Percentiles rank a stretch among this genome's conserved stretches.
These are phyloP conservation scores for Theodoxus fluviatilis DNA, from an alignment of 2,888 invertebrate species.

Conservation along the genomic window DNA sequence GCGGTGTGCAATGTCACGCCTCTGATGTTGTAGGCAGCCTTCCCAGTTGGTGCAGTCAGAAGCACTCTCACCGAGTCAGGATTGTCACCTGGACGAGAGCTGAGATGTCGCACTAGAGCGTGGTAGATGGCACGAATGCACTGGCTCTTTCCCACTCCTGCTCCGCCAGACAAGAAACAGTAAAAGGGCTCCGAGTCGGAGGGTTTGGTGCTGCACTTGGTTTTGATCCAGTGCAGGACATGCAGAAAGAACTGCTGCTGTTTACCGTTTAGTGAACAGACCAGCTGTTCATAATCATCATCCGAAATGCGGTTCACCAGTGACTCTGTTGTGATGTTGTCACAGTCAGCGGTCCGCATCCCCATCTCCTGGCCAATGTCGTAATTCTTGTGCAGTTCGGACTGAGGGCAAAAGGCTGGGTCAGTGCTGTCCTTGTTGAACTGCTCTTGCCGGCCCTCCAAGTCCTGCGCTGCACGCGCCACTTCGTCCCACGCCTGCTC, in stretches of 20 bases:
- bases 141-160: constrained; percentile 7
- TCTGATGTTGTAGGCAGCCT: constrained; percentile 8
- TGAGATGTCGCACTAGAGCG: constrained; percentile 2
- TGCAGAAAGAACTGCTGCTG: not conserved
- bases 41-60: constrained; percentile 5
- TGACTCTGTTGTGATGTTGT: not conserved
- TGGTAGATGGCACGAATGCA: constrained; percentile 10
- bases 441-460: constrained; percentile 3
- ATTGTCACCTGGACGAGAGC: constrained; percentile 9
- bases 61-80: constrained; percentile 8
- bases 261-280: not conserved
- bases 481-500: constrained; percentile 6
- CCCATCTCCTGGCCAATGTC: not conserved
- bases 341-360: not conserved
- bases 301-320: not conserved
- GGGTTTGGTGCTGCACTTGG: not conserved
- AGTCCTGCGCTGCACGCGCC: constrained; percentile 1
- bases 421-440: constrained; percentile 4
- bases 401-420: not conserved
- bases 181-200: not conserved
- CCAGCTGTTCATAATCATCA: not conserved
- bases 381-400: not conserved
- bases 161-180: constrained; percentile 9
- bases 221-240: constrained; percentile 10
- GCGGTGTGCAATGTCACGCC: constrained; percentile 1